Evolutionary conservation across 2,888 invertebrate genomes (phyloP).

Genomic region (Xylota sylvarum): DNA sequence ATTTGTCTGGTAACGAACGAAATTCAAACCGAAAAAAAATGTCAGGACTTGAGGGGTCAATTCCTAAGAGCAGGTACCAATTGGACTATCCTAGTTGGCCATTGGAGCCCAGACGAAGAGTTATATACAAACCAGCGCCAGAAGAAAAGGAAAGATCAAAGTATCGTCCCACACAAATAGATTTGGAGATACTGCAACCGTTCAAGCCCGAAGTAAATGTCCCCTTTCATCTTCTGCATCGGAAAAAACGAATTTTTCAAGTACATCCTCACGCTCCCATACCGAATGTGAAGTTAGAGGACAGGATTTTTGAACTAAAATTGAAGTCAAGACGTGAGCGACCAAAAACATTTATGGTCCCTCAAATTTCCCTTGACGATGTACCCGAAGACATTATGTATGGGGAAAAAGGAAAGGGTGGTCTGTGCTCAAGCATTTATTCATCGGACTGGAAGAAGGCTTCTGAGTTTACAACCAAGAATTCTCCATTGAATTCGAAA

Average conservation of each 20-base stretch:
- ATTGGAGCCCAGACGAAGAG: conserved; percentile 9
- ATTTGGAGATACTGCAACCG: conserved; percentile 71
- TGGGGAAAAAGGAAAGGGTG: conserved; percentile 41
- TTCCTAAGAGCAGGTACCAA: conserved; percentile 37
- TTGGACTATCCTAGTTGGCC: conserved; percentile 21
- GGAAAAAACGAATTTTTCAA: conserved; percentile 64
- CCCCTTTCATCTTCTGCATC: conserved; percentile 73
- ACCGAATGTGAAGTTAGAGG: conserved; percentile 55
- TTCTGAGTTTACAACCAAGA: conserved; percentile 14
- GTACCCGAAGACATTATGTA: conserved; percentile 76
- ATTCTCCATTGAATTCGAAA: conserved; percentile 50
- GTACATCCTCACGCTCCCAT: conserved; percentile 69
- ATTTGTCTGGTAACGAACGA: neutral
- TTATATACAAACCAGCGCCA: neutral
- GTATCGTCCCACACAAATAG: conserved; percentile 62
- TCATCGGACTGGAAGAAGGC: conserved; percentile 77
- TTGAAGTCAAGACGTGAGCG: conserved; percentile 66
- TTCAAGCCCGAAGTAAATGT: conserved; percentile 68
- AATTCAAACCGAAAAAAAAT: conserved; percentile 3
- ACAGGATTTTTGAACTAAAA: conserved; percentile 69
- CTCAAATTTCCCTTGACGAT: conserved; percentile 76
- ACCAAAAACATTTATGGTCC: conserved; percentile 70
- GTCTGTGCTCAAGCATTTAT: conserved; percentile 75
- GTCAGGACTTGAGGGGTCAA: neutral
- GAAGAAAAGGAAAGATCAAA: conserved; percentile 3